Percentiles rank a stretch among this genome's conserved stretches.
Evolutionary conservation across 2,797 vertebrate species (phyloP).

Genomic region (Phataginus tricuspis): DNA sequence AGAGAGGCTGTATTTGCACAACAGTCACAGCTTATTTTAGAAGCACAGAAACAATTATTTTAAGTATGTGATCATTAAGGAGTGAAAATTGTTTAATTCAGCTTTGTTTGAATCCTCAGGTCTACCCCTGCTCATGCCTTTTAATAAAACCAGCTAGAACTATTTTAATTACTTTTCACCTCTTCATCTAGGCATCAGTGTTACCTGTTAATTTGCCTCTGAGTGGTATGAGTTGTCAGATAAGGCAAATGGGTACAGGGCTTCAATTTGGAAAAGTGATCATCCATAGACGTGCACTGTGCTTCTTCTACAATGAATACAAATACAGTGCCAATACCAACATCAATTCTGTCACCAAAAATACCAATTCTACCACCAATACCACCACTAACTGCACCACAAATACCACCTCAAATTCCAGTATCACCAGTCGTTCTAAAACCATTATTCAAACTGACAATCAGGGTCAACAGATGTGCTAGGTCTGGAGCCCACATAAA

Average conservation of each 20-base stretch:
- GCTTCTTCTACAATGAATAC: not conserved
- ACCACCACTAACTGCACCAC: not conserved
- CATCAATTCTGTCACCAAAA: not conserved
- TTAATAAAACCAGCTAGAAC: conserved; percentile 8
- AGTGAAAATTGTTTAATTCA: conserved; percentile 32
- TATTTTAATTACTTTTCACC: conserved; percentile 33
- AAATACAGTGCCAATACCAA: not conserved
- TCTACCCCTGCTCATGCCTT: not conserved
- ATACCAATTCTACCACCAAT: not conserved
- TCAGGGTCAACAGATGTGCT: not conserved
- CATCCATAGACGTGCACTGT: not conserved
- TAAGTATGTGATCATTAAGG: not conserved
- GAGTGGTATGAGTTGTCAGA: not conserved
- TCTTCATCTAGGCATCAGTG: not conserved
- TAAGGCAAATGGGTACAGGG: not conserved
- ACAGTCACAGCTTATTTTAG: not conserved
- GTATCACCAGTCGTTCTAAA: not conserved
- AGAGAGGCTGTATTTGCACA: not conserved
- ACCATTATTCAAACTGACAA: not conserved
- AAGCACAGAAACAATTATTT: not conserved
- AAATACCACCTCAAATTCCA: not conserved
- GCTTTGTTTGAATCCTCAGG: not conserved
- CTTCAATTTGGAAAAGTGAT: not conserved
- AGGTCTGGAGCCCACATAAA: not conserved
- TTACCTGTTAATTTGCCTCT: not conserved